These are phyloP conservation scores for Leptinotarsa tumamoca DNA, from an alignment of 2,888 invertebrate species.

Conservation along the genomic window DNA sequence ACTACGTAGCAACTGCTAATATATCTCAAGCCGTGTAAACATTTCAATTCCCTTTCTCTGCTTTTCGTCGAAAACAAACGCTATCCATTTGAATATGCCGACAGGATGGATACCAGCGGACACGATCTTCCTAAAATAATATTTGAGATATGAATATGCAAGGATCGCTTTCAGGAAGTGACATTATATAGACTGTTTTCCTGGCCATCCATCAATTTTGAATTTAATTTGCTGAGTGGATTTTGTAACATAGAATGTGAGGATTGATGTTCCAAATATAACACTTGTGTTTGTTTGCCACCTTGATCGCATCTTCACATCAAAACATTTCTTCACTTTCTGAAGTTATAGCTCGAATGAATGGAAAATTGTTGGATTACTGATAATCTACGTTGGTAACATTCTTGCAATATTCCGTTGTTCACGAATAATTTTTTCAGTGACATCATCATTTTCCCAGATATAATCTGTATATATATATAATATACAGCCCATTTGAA, in stretches of 20 bases:
- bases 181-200: constrained; percentile 17
- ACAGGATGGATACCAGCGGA: constrained; percentile 34
- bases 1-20: constrained; percentile 68
- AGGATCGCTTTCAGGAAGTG: constrained; percentile 4
- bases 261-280: background rate
- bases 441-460: too few relatives aligned
- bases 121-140: constrained; percentile 38
- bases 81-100: constrained; percentile 46
- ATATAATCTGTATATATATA: too few relatives aligned
- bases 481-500: too few relatives aligned
- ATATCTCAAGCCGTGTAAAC: constrained; percentile 67
- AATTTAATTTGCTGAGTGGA: background rate
- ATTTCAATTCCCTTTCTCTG: constrained; percentile 59
- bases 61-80: constrained; percentile 45
- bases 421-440: too few relatives aligned
- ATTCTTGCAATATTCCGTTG: too few relatives aligned
- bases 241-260: constrained; percentile 23
- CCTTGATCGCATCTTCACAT: too few relatives aligned
- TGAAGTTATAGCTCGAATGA: too few relatives aligned
- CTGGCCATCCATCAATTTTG: constrained; percentile 13
- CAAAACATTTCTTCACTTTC: too few relatives aligned
- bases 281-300: too few relatives aligned
- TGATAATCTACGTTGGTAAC: too few relatives aligned
- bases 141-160: constrained; percentile 30
- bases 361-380: too few relatives aligned